Percentiles rank a stretch among this genome's conserved stretches.
Evolutionary conservation across 2,797 vertebrate species (phyloP).

Genomic region (Falco peregrinus): DNA sequence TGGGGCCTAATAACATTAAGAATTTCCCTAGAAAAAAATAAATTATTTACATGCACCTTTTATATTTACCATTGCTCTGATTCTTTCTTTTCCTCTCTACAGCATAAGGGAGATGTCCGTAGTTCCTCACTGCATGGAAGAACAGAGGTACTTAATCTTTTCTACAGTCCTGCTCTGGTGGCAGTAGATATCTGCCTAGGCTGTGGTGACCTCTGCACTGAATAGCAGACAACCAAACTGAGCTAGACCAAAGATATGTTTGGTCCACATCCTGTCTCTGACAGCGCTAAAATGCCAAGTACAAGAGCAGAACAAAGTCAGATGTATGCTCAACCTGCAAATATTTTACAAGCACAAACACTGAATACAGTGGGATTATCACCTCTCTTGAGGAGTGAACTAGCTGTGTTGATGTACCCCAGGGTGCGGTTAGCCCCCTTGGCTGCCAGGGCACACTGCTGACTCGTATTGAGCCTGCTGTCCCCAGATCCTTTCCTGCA

Average conservation of each 20-base stretch:
- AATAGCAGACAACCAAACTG: background rate
- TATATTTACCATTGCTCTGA: background rate
- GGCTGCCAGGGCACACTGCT: background rate
- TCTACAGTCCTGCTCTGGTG: background rate
- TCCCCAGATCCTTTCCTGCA: background rate
- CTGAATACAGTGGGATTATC: background rate
- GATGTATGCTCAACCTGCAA: background rate
- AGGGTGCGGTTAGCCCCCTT: too few relatives aligned
- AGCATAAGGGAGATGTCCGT: background rate
- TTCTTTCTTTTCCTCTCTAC: background rate
- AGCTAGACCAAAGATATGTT: background rate
- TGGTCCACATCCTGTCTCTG: background rate
- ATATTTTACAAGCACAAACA: background rate
- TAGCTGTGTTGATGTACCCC: too few relatives aligned
- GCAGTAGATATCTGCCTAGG: background rate
- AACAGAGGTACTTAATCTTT: background rate
- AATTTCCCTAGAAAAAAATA: background rate
- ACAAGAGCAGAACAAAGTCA: background rate
- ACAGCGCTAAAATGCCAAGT: background rate
- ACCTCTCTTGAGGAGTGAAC: too few relatives aligned
- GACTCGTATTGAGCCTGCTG: background rate
- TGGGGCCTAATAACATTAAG: background rate
- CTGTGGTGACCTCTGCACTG: background rate
- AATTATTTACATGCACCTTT: background rate
- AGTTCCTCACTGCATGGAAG: background rate